phyloP scores from a whole-genome alignment of 1,140 invertebrate genomes.

The Dufourea novaeangliae region DNA sequence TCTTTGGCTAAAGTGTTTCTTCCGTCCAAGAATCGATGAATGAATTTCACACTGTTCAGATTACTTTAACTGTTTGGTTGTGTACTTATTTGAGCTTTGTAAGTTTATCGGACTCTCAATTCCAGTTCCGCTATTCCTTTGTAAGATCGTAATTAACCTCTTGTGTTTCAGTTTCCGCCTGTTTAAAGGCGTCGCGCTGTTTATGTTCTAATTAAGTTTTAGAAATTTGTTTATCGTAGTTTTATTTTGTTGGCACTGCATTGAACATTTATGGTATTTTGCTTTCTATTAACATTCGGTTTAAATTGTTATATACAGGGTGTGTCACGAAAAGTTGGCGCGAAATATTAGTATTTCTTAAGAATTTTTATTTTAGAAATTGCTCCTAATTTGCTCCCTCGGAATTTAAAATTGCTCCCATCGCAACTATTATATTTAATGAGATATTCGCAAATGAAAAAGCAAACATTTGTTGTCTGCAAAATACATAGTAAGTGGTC shows the following conservation, averaged over 20 bases:
- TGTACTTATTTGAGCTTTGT: neutral
- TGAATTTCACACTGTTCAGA: neutral
- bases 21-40: neutral
- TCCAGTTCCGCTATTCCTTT: neutral
- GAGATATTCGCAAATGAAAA: too few species aligned
- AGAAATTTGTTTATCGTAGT: neutral
- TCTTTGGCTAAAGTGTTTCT: neutral
- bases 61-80: conserved; percentile 8
- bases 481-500: too few species aligned
- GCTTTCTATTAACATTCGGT: neutral
- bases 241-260: neutral
- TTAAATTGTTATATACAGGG: neutral
- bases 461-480: too few species aligned
- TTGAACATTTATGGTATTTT: neutral
- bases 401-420: too few species aligned
- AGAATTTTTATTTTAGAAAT: too few species aligned
- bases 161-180: neutral
- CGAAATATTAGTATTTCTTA: too few species aligned
- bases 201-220: neutral
- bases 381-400: too few species aligned
- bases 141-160: conserved; percentile 2
- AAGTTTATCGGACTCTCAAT: conserved; percentile 12
- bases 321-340: neutral
- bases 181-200: neutral
- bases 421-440: too few species aligned